Evolutionary conservation across 2,888 invertebrate genomes (phyloP).

Genomic region (Osmoderma eremita): DNA sequence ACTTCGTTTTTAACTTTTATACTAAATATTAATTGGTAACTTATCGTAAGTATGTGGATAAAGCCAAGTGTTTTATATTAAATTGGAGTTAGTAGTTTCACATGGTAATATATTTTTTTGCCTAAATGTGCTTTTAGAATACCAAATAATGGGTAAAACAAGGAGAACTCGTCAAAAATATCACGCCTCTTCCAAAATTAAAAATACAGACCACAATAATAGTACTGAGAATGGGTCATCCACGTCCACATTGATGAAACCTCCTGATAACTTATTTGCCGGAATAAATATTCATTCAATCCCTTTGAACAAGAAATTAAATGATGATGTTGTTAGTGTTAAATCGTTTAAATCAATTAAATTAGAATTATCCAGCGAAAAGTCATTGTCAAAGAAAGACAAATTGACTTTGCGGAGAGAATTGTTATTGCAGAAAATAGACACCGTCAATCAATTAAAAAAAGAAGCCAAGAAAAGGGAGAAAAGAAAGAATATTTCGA

Average conservation of each 20-base stretch:
- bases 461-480: constrained; percentile 53
- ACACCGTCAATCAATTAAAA: constrained; percentile 54
- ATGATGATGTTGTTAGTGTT: constrained; percentile 54
- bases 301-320: constrained; percentile 47
- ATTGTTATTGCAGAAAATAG: constrained; percentile 56
- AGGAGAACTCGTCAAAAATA: constrained; percentile 33
- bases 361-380: constrained; percentile 49
- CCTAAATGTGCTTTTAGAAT: neutral
- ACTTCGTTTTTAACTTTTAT: no score
- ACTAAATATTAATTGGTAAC: no score
- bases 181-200: constrained; percentile 17
- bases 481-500: constrained; percentile 49
- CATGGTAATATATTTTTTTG: no score
- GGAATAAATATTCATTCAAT: constrained; percentile 51
- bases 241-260: constrained; percentile 17
- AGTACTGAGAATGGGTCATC: constrained; percentile 9
- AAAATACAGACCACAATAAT: neutral
- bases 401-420: constrained; percentile 56
- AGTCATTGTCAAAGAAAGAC: constrained; percentile 56
- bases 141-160: constrained; percentile 32
- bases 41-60: no score
- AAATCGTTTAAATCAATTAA: constrained; percentile 57
- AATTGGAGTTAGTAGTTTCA: no score
- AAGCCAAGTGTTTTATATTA: no score
- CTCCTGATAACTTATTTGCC: constrained; percentile 51